phyloP scores from a whole-genome alignment of 2,113 vertebrate genomes.

The Struthio camelus region DNA sequence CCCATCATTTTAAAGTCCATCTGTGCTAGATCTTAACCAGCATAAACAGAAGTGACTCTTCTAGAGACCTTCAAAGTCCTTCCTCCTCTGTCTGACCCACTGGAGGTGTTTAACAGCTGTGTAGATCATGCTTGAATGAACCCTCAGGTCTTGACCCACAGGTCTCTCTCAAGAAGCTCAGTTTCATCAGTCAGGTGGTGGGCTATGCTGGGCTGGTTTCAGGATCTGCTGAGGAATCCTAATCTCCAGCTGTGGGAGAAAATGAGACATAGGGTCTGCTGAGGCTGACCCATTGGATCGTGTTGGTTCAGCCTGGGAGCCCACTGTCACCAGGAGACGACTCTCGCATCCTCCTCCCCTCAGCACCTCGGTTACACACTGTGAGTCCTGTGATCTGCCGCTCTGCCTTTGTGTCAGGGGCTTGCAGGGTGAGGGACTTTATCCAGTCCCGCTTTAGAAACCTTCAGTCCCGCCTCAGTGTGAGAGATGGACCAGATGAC shows the following conservation, averaged over 20 bases:
- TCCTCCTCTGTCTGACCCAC: background rate
- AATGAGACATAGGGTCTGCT: background rate
- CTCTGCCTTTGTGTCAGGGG: rapidly evolving
- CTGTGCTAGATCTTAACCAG: too few species aligned
- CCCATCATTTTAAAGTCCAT: rapidly evolving
- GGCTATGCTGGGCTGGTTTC: background rate
- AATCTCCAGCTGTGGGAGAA: background rate
- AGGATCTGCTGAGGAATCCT: background rate
- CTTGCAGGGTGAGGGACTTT: background rate
- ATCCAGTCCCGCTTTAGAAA: background rate
- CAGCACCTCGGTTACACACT: background rate
- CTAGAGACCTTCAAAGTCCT: background rate
- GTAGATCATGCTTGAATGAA: background rate
- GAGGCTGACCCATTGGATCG: background rate
- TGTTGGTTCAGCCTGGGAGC: rapidly evolving
- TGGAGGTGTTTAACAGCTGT: background rate
- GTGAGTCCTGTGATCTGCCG: background rate
- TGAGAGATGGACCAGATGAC: background rate
- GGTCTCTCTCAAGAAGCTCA: background rate
- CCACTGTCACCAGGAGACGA: background rate
- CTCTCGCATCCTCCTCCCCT: background rate
- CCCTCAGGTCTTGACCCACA: background rate
- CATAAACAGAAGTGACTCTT: background rate
- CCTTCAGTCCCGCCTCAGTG: background rate
- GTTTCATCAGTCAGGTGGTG: background rate